A percentile compares a stretch with the other conserved stretches of the same genome.
phyloP scores from a whole-genome alignment of 2,888 invertebrate species.

The Ichneumoninae sp. region DNA sequence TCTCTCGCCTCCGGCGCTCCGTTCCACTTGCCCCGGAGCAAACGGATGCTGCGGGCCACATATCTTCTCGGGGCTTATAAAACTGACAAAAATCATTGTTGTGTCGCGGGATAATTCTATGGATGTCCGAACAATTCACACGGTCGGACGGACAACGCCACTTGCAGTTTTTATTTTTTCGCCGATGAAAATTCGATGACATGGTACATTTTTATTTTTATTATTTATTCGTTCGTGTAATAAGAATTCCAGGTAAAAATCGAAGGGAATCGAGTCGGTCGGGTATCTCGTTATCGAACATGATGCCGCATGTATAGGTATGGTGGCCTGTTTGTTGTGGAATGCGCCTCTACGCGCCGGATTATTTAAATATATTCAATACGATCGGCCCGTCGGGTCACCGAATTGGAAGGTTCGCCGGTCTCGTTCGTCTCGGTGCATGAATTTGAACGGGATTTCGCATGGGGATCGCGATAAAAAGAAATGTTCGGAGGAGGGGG shows the following conservation, averaged over 20 bases:
- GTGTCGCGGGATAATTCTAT: conserved; percentile 33
- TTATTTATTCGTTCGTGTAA: not conserved
- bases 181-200: not conserved
- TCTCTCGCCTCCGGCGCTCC: conserved; percentile 34
- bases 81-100: conserved; percentile 51
- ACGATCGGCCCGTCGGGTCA: conserved; percentile 18
- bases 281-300: not conserved
- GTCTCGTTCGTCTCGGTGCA: conserved; percentile 28
- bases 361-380: conserved; percentile 44
- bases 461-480: conserved; percentile 26
- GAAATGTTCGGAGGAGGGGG: conserved; percentile 1
- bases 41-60: conserved; percentile 49
- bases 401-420: conserved; percentile 32
- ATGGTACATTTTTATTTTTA: not conserved
- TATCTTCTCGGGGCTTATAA: conserved; percentile 36
- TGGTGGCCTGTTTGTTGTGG: not conserved
- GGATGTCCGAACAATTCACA: conserved; percentile 5
- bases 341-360: conserved; percentile 7
- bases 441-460: conserved; percentile 26
- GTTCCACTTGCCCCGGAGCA: conserved; percentile 20
- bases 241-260: conserved; percentile 4
- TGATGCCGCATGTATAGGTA: not conserved
- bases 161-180: not conserved
- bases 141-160: too few relatives aligned
- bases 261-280: too few relatives aligned